These are phyloP conservation scores for Rhagologus leucostigma DNA, from an alignment of 2,113 vertebrate species.

Conservation along the genomic window DNA sequence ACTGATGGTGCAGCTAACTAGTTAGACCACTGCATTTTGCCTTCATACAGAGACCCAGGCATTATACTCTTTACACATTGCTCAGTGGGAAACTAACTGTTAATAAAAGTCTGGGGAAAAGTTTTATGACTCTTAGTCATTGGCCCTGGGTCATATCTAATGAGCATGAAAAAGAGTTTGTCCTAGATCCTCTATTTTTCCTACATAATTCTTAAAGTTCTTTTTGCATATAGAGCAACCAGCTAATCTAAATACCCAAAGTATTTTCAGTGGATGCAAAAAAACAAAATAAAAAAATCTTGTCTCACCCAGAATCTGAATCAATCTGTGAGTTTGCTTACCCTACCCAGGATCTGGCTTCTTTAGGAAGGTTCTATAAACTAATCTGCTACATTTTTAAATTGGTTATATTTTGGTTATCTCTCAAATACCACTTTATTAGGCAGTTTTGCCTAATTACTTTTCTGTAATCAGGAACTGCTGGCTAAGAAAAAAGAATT, in stretches of 20 bases:
- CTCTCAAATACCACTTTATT: constrained; percentile 58
- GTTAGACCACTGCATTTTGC: background rate
- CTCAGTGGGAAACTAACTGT: background rate
- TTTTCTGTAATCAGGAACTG: constrained; percentile 61
- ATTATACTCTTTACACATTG: background rate
- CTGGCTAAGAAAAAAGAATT: constrained; percentile 54
- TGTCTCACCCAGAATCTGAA: background rate
- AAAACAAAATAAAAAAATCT: background rate
- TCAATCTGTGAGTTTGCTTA: constrained; percentile 3
- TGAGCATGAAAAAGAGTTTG: background rate
- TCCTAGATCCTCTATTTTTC: constrained; percentile 8
- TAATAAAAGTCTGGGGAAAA: background rate
- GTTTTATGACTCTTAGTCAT: background rate
- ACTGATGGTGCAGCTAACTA: background rate
- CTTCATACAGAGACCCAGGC: background rate
- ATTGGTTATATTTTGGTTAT: constrained; percentile 39
- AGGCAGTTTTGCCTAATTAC: constrained; percentile 66
- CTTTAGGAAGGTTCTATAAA: background rate
- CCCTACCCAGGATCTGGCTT: background rate
- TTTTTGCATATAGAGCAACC: background rate
- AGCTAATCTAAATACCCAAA: background rate
- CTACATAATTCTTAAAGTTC: background rate
- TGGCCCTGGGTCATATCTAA: background rate
- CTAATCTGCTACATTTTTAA: background rate
- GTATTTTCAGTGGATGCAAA: background rate